Conservation (phyloP, 2,888 invertebrate genomes). For the Phaedon cochleariae region DNA sequence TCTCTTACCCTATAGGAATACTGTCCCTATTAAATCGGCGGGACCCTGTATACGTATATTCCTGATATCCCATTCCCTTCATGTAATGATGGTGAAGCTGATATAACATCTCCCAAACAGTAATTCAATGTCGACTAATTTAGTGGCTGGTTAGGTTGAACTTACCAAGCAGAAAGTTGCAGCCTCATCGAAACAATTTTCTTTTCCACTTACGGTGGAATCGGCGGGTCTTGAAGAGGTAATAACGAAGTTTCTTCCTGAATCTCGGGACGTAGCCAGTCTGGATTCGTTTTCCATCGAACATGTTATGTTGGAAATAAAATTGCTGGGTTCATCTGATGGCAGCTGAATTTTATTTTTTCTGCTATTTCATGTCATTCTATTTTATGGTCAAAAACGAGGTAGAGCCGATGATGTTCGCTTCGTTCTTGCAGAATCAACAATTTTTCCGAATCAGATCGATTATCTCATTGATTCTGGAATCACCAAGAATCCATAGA, state of each 20-base stretch:
- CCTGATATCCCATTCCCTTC: background rate
- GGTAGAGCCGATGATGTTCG: too few relatives aligned
- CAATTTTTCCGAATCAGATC: too few relatives aligned
- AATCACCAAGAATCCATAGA: too few relatives aligned
- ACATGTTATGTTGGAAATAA: slow-evolving; percentile 4
- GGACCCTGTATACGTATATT: background rate
- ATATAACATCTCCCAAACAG: background rate
- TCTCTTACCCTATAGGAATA: too few relatives aligned
- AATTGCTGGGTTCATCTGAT: background rate
- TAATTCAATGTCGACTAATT: slow-evolving; percentile 12
- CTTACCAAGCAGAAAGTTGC: slow-evolving; percentile 10
- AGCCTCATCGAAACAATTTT: slow-evolving; percentile 17
- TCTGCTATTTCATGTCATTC: too few relatives aligned
- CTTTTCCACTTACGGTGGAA: slow-evolving; percentile 12
- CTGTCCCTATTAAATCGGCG: too few relatives aligned
- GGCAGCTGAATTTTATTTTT: too few relatives aligned
- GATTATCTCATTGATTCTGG: too few relatives aligned
- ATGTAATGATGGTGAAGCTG: background rate
- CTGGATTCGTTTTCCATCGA: background rate
- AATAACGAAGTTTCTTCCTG: slow-evolving; percentile 14
- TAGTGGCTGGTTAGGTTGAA: slow-evolving; percentile 11
- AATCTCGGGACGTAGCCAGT: background rate
- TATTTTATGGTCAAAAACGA: too few relatives aligned
- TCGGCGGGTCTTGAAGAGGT: slow-evolving; percentile 4
- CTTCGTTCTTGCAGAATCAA: too few relatives aligned